A percentile compares a stretch with the other conserved stretches of the same genome.
Evolutionary conservation across 2,888 invertebrate genomes (phyloP).

Genomic region (Caenorhabditis becei): DNA sequence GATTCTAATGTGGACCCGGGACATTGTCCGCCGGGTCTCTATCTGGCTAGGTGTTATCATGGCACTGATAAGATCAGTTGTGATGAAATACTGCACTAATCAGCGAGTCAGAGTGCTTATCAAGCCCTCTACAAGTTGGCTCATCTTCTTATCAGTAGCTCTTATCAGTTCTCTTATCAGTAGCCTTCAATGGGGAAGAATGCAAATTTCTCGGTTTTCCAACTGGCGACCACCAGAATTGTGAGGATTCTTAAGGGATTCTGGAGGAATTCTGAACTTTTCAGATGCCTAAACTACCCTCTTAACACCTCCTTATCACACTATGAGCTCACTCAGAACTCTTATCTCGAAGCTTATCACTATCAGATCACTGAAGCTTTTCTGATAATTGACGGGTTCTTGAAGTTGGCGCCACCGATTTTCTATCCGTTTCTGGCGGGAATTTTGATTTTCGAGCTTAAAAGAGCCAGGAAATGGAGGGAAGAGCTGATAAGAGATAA

Average conservation of each 20-base stretch:
- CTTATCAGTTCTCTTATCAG: not conserved
- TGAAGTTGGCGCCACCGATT: not conserved
- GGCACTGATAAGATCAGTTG: not conserved
- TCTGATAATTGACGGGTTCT: not conserved
- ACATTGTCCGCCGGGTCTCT: not conserved
- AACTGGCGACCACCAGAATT: not conserved
- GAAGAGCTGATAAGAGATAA: not conserved
- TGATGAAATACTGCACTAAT: not conserved
- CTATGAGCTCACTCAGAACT: not conserved
- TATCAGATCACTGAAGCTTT: not conserved
- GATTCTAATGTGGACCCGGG: not conserved
- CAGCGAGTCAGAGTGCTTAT: not conserved
- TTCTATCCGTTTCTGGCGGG: constrained; percentile 3
- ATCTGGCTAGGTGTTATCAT: not conserved
- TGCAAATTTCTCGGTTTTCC: not conserved
- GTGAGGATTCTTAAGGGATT: not conserved
- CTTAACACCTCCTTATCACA: not conserved
- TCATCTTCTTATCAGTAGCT: not conserved
- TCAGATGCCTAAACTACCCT: not conserved
- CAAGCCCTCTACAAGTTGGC: not conserved
- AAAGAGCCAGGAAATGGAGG: not conserved
- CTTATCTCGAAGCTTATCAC: not conserved
- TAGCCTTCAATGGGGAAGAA: not conserved
- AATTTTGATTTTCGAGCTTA: constrained; percentile 3
- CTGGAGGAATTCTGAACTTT: not conserved